Percentiles rank a stretch among this genome's conserved stretches.
Conservation (phyloP, 2,888 invertebrate genomes). For the Leptopilina syphax region DNA sequence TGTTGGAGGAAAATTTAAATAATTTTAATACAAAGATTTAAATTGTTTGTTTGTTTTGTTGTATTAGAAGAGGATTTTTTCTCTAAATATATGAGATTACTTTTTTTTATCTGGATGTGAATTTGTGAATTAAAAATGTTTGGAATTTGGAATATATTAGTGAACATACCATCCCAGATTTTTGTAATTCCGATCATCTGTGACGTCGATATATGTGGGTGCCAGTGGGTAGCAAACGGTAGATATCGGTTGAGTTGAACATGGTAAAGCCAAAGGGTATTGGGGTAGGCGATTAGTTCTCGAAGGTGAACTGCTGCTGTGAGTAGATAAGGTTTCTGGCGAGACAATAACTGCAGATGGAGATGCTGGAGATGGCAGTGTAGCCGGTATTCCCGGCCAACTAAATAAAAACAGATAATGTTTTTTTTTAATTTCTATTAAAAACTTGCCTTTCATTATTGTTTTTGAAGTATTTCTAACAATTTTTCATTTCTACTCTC, state of each 20-base stretch:
- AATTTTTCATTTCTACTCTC: too few relatives aligned
- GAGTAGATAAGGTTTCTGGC: constrained; percentile 85
- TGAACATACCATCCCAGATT: constrained; percentile 84
- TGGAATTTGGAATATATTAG: constrained; percentile 44
- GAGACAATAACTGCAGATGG: constrained; percentile 86
- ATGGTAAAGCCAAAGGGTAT: constrained; percentile 77
- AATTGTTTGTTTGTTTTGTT: too few relatives aligned
- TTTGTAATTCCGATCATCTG: constrained; percentile 79
- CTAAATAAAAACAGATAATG: constrained; percentile 59
- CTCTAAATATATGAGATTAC: too few relatives aligned
- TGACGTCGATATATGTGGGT: constrained; percentile 77
- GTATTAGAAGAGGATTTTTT: too few relatives aligned
- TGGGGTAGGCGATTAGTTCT: constrained; percentile 60
- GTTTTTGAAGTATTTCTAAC: background rate
- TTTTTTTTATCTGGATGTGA: too few relatives aligned
- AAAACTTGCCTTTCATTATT: background rate
- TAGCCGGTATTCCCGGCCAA: constrained; percentile 76
- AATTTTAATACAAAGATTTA: too few relatives aligned
- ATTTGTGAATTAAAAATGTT: background rate
- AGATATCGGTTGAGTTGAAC: constrained; percentile 78
- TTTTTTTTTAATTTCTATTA: background rate
- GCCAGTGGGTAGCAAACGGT: constrained; percentile 79
- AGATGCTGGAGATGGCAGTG: constrained; percentile 87
- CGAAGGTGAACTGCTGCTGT: constrained; percentile 83
- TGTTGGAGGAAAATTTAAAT: too few relatives aligned